Evolutionary conservation across 2,797 vertebrate genomes (phyloP).

Genomic region (Artibeus jamaicensis): DNA sequence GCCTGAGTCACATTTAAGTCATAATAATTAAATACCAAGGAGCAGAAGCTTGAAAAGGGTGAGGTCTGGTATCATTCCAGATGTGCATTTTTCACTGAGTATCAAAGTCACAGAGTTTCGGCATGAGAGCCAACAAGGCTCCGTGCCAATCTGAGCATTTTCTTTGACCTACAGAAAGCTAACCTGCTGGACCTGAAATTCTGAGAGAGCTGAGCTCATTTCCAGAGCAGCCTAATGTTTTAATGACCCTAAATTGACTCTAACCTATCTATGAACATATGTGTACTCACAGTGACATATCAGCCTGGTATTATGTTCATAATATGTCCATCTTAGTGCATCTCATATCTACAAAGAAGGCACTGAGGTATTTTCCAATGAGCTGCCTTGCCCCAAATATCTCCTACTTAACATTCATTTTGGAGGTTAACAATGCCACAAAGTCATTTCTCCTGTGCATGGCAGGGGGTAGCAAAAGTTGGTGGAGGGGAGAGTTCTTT

Average conservation of each 20-base stretch:
- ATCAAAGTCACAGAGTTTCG: conserved; percentile 21
- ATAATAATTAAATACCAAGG: conserved; percentile 51
- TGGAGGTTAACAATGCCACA: conserved; percentile 53
- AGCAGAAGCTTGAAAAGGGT: conserved; percentile 40
- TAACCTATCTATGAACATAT: neutral
- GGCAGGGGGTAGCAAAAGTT: neutral
- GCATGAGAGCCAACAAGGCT: neutral
- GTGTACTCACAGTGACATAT: neutral
- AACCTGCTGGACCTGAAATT: conserved; percentile 39
- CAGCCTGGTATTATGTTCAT: neutral
- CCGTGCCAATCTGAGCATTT: neutral
- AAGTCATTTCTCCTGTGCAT: conserved; percentile 19
- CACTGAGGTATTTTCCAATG: conserved; percentile 16
- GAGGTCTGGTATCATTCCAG: conserved; percentile 37
- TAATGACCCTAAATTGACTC: conserved; percentile 40
- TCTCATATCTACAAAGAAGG: conserved; percentile 35
- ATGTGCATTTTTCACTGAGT: neutral
- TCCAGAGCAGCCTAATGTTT: conserved; percentile 39
- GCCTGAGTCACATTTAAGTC: conserved; percentile 45
- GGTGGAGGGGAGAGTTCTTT: neutral
- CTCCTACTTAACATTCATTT: neutral
- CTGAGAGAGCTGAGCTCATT: neutral
- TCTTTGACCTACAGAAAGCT: conserved; percentile 6
- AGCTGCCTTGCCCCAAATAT: neutral
- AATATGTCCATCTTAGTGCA: neutral